Conservation (phyloP, 1,140 invertebrate species). For the Goniozus legneri region DNA sequence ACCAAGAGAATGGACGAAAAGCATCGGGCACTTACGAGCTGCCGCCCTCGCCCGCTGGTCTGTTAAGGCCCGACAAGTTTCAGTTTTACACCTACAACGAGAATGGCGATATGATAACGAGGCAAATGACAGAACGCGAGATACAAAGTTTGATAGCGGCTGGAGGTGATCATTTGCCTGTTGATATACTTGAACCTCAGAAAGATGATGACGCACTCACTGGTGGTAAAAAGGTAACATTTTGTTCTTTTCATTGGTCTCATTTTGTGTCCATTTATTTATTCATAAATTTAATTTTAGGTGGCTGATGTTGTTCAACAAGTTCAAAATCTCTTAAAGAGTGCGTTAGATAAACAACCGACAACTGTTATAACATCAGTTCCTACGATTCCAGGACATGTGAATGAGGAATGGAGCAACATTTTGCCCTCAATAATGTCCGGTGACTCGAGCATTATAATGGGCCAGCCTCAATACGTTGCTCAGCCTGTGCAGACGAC, state of each 20-base stretch:
- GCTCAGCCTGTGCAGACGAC: conserved; percentile 58
- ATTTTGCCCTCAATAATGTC: conserved; percentile 75
- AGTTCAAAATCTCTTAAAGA: conserved; percentile 77
- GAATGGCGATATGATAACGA: conserved; percentile 73
- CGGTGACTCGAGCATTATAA: conserved; percentile 56
- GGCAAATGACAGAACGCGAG: conserved; percentile 77
- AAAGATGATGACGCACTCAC: conserved; percentile 30
- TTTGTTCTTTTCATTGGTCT: conserved; percentile 1
- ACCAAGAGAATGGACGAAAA: conserved; percentile 50
- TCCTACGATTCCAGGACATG: conserved; percentile 60
- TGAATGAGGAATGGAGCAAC: conserved; percentile 65
- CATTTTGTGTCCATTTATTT: background rate
- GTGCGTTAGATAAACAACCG: conserved; percentile 66
- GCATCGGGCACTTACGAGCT: conserved; percentile 24
- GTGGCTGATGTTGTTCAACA: conserved; percentile 76
- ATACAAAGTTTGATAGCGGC: conserved; percentile 79
- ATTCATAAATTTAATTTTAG: conserved; percentile 31
- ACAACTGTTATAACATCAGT: conserved; percentile 54
- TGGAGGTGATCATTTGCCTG: conserved; percentile 57
- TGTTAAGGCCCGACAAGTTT: conserved; percentile 74
- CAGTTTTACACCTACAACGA: conserved; percentile 83
- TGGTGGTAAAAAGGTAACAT: conserved; percentile 31
- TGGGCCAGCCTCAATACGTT: too few species aligned
- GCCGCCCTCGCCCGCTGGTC: conserved; percentile 68
- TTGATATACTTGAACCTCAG: conserved; percentile 40